Evolutionary conservation across 2,797 vertebrate species (phyloP).

Genomic region (Avahi laniger): DNA sequence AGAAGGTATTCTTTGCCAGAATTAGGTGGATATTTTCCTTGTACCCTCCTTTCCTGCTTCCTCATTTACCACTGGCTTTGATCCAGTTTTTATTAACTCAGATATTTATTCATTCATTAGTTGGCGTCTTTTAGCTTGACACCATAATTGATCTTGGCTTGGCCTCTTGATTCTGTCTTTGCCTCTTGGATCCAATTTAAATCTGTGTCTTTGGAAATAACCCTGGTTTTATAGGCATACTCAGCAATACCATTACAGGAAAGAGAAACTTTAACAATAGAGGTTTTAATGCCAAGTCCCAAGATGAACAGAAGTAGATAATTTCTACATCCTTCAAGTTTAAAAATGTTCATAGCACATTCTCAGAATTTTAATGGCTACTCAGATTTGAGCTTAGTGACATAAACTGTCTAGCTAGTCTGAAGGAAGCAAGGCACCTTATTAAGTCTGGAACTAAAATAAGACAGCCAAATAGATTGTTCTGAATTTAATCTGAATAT

Average conservation of each 20-base stretch:
- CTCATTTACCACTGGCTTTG: constrained; percentile 47
- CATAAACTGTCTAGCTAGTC: not conserved
- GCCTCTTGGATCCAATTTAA: not conserved
- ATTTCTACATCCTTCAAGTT: constrained; percentile 37
- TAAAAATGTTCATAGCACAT: constrained; percentile 9
- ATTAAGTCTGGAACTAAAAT: not conserved
- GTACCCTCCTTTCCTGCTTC: not conserved
- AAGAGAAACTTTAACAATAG: constrained; percentile 44
- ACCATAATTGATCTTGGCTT: constrained; percentile 29
- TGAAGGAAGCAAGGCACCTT: not conserved
- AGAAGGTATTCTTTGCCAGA: not conserved
- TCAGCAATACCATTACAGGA: not conserved
- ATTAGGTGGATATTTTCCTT: not conserved
- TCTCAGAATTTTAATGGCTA: constrained; percentile 22
- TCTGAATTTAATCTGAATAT: not conserved
- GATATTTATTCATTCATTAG: constrained; percentile 4
- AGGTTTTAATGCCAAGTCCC: constrained; percentile 19
- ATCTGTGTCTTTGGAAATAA: constrained; percentile 14
- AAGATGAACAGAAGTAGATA: not conserved
- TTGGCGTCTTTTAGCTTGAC: not conserved
- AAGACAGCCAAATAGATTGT: not conserved
- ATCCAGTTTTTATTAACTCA: not conserved
- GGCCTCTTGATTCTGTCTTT: constrained; percentile 37
- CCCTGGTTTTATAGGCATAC: not conserved
- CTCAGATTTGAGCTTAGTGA: not conserved